Base-by-base conservation (phyloP, 2,888 invertebrate species). In the Panzeria rudis region DNA sequence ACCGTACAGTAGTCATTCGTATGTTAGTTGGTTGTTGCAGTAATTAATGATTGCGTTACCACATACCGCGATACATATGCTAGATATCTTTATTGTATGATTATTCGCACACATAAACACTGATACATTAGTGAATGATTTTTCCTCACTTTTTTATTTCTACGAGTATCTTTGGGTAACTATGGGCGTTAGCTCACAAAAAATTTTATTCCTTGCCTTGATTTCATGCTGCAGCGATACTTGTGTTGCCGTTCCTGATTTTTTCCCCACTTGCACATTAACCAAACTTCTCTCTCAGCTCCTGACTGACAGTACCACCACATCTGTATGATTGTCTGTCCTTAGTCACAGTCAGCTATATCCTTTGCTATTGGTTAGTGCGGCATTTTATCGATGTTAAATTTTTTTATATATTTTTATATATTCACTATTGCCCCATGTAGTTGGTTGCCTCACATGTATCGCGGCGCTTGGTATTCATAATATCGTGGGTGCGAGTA, bases 361-460 rank as follows among this genome's bases (percentile, higher is more conserved):
- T 86, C 87, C 82, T 86, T 85, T 87, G 87, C 87, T 50, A 87
- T 87, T 88, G 88, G 88, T 88, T 86, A 87, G 86, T 87, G 84
- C 83, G 86, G 87, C 86, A 85, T 83, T 86, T 87, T 86, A 87
- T 87, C 86, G 86, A 86, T 86, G 87, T 79, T 85, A 66, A 66
- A 85, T 85, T 85, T 71, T 50, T 54, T 64, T 77, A 47, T 71
- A 25, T 13, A 3, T 54, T 32, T 50, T 20, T 11, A 8, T 35
- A 8, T 11, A 11, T 41, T 61, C n/a, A 13, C 47, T 59, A 6
- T 35, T 52, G 54, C 38, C 11, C 20, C 38, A 20, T 54, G 38
- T 69, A 38, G 15, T 9, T 69, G 29, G 20, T 3, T 38, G 44
- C 44, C 47, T 15, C 71, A 50, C 56, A 62, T 54, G 47, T 83